A percentile compares a stretch with the other conserved stretches of the same genome.
phyloP scores from a whole-genome alignment of 2,797 vertebrate species.

The Acanthurus lineatus region DNA sequence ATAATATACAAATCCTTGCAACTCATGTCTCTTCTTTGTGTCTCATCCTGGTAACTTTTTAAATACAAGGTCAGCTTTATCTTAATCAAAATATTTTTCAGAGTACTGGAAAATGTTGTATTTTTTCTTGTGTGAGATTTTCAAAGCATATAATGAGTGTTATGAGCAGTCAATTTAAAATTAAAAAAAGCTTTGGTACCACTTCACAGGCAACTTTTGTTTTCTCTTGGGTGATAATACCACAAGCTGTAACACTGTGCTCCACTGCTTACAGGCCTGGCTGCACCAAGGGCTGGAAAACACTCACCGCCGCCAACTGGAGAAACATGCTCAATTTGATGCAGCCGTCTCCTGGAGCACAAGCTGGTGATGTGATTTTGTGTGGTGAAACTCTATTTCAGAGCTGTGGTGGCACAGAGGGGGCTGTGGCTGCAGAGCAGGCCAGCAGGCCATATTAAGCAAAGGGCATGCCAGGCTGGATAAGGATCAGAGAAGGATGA shows the following conservation, averaged over 20 bases:
- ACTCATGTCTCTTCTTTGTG: not conserved
- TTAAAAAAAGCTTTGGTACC: constrained; percentile 26
- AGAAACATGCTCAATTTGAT: constrained; percentile 75
- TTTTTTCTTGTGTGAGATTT: constrained; percentile 13
- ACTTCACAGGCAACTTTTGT: constrained; percentile 40
- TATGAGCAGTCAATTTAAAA: constrained; percentile 52
- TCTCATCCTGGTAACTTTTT: not conserved
- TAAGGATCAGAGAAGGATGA: constrained; percentile 79
- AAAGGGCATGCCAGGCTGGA: constrained; percentile 85
- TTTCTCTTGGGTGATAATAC: constrained; percentile 41
- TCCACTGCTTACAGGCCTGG: constrained; percentile 41
- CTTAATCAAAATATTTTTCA: constrained; percentile 1
- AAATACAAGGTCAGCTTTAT: constrained; percentile 6
- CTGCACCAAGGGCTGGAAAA: constrained; percentile 56
- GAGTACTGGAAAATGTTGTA: constrained; percentile 7
- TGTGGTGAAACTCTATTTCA: constrained; percentile 59
- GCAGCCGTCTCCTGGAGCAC: constrained; percentile 69
- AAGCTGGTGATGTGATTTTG: constrained; percentile 64
- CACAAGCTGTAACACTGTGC: constrained; percentile 37
- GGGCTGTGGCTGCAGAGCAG: constrained; percentile 45
- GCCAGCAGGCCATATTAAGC: constrained; percentile 72
- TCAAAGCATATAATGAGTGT: constrained; percentile 25
- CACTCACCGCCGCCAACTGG: constrained; percentile 53
- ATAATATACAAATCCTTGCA: not conserved
- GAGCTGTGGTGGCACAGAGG: constrained; percentile 47